Evolutionary conservation across 2,888 invertebrate genomes (phyloP).

Genomic region (Clanis bilineata): DNA sequence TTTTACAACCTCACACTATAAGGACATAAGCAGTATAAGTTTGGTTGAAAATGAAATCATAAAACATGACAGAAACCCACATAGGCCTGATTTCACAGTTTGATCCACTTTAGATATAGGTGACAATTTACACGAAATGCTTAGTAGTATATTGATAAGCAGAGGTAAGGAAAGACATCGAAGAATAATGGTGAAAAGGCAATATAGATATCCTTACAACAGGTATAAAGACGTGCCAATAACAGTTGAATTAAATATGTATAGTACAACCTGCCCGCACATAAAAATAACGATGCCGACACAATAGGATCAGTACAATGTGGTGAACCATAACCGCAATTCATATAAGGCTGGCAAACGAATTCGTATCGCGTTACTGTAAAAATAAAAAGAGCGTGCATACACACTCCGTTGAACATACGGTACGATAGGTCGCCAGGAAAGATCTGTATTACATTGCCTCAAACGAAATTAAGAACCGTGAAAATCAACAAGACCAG

Average conservation of each 20-base stretch:
- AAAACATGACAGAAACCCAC: too few relatives aligned
- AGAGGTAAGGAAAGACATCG: conserved; percentile 8
- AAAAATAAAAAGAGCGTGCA: conserved; percentile 66
- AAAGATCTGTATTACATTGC: conserved; percentile 20
- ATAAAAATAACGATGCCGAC: conserved; percentile 40
- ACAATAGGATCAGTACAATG: conserved; percentile 37
- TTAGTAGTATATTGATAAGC: too few relatives aligned
- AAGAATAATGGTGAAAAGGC: conserved; percentile 3
- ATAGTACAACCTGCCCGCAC: conserved; percentile 14
- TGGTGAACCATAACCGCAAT: conserved; percentile 46
- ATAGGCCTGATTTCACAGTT: too few relatives aligned
- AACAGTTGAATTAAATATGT: neutral
- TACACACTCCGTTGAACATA: conserved; percentile 61
- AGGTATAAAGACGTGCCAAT: neutral
- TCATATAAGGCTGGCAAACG: conserved; percentile 42
- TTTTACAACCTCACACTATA: neutral
- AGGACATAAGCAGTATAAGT: too few relatives aligned
- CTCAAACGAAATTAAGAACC: conserved; percentile 4
- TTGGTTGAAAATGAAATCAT: too few relatives aligned
- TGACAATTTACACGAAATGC: too few relatives aligned
- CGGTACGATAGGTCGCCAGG: conserved; percentile 55
- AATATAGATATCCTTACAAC: neutral
- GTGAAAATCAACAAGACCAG: neutral
- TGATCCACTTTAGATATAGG: too few relatives aligned
- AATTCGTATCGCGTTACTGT: conserved; percentile 49